Evolutionary conservation across 2,888 invertebrate genomes (phyloP).

Genomic region (Acanthosepion pharaonis): DNA sequence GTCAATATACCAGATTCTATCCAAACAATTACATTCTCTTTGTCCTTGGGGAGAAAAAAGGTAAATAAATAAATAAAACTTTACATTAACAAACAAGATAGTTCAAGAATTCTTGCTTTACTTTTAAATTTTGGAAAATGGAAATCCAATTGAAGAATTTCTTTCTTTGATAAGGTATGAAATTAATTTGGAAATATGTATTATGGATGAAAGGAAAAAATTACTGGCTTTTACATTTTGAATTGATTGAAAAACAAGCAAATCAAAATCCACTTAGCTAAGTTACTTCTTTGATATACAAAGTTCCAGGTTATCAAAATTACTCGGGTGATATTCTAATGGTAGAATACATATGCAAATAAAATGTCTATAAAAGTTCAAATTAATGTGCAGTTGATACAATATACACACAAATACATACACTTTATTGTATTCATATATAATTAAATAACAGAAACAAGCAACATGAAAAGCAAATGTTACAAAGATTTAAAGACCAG

Average conservation of each 20-base stretch:
- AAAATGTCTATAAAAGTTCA: not conserved
- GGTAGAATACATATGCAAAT: not conserved
- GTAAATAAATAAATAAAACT: not conserved
- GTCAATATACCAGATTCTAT: too few species aligned
- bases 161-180: not conserved
- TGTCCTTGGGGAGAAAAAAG: not conserved
- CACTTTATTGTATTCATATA: not conserved
- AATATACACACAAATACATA: not conserved
- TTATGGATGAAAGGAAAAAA: not conserved
- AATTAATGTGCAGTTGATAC: too few species aligned
- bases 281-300: not conserved
- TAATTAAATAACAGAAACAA: not conserved
- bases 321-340: not conserved
- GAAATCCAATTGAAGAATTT: not conserved
- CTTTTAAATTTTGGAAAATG: not conserved
- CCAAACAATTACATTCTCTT: not conserved
- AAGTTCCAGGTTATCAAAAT: not conserved
- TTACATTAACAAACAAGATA: not conserved
- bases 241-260: not conserved
- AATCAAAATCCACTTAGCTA: not conserved
- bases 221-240: not conserved
- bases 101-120: not conserved
- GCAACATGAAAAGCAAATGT: not conserved
- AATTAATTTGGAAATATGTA: not conserved
- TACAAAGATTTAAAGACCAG: not conserved